These are phyloP conservation scores for Protodeltote pygarga DNA, from an alignment of 2,888 invertebrate genomes.

Conservation along the genomic window DNA sequence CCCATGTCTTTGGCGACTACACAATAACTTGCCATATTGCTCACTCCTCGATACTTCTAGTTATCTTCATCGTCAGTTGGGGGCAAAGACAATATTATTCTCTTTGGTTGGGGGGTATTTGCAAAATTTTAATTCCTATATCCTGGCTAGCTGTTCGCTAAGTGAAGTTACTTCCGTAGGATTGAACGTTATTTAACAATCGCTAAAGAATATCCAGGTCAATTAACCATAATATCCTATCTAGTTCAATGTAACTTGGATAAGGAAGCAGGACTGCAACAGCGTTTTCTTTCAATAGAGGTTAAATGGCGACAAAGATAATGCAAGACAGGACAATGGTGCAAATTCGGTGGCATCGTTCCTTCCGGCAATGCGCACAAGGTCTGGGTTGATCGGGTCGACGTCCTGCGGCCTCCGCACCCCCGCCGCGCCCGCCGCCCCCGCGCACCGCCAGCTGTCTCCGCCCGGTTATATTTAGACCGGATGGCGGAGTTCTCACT, in stretches of 20 bases:
- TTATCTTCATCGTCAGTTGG: conserved; percentile 5
- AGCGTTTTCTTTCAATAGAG: conserved; percentile 12
- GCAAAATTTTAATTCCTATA: conserved; percentile 68
- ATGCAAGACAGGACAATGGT: conserved; percentile 52
- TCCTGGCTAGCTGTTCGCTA: conserved; percentile 53
- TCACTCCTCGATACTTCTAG: conserved; percentile 34
- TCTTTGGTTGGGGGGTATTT: no score
- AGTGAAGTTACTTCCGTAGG: conserved; percentile 42
- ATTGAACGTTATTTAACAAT: conserved; percentile 33
- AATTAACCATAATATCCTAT: conserved; percentile 13
- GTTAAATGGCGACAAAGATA: conserved; percentile 22
- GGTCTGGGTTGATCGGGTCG: conserved; percentile 80
- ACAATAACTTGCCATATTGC: conserved; percentile 21
- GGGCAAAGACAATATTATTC: conserved; percentile 56
- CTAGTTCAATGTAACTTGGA: neutral
- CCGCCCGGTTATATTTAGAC: conserved; percentile 80
- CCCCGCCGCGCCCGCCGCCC: conserved; percentile 55
- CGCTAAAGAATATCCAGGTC: conserved; percentile 17
- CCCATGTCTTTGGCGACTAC: conserved; percentile 37
- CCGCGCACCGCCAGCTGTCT: conserved; percentile 68
- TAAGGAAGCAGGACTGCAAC: neutral
- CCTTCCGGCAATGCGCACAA: conserved; percentile 73
- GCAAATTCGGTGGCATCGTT: conserved; percentile 61
- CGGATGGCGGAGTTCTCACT: conserved; percentile 76
- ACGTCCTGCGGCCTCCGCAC: conserved; percentile 60